These are phyloP conservation scores for Danaus plexippus DNA, from an alignment of 1,140 invertebrate genomes.

Conservation along the genomic window DNA sequence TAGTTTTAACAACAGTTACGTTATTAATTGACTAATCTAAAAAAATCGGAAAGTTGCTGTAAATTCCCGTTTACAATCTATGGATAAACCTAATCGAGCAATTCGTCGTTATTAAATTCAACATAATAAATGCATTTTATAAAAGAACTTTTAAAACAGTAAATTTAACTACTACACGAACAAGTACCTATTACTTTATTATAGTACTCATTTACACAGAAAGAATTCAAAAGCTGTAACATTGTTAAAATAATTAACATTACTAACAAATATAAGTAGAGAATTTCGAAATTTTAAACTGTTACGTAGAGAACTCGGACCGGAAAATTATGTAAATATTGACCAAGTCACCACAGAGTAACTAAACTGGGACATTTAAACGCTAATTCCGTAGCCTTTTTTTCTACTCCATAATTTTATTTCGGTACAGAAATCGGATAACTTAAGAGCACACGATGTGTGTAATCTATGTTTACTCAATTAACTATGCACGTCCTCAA, in stretches of 20 bases:
- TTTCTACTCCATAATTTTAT: conserved; percentile 5
- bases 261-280: background rate
- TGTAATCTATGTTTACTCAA: conserved; percentile 57
- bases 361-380: conserved; percentile 13
- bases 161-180: too few relatives aligned
- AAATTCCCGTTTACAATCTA: too few relatives aligned
- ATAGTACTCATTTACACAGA: too few relatives aligned
- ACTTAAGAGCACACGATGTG: conserved; percentile 34
- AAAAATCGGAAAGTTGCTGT: too few relatives aligned
- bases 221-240: too few relatives aligned
- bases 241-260: background rate
- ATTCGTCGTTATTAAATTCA: too few relatives aligned
- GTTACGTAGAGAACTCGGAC: conserved; percentile 19
- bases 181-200: too few relatives aligned
- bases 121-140: too few relatives aligned
- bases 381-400: conserved; percentile 15
- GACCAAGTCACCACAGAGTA: conserved; percentile 9
- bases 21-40: too few relatives aligned
- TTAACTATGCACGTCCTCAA: conserved; percentile 51
- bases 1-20: too few relatives aligned
- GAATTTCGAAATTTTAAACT: background rate
- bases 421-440: conserved; percentile 34
- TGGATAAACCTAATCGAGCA: too few relatives aligned
- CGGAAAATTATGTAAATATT: conserved; percentile 49
- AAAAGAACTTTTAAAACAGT: too few relatives aligned